These are phyloP conservation scores for Excalfactoria chinensis DNA, from an alignment of 2,113 vertebrate species.

Conservation along the genomic window DNA sequence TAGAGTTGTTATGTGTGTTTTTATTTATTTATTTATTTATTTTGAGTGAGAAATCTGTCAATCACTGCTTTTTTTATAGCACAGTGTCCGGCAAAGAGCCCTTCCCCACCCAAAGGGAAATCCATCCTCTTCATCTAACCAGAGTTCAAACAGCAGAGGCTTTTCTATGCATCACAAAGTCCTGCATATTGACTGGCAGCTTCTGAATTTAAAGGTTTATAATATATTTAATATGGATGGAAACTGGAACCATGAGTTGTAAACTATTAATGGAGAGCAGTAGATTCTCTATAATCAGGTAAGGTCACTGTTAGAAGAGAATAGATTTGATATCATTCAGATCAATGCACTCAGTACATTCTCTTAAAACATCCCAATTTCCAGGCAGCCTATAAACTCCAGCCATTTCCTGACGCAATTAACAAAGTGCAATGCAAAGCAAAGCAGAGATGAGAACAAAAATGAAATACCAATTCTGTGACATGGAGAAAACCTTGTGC, in stretches of 20 bases:
- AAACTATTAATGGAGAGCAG: background rate
- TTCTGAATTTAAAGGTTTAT: slow-evolving; percentile 10
- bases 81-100: background rate
- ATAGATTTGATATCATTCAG: background rate
- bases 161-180: background rate
- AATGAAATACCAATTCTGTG: background rate
- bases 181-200: background rate
- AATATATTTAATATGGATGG: background rate
- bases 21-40: background rate
- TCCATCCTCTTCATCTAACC: background rate
- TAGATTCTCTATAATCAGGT: background rate
- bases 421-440: background rate
- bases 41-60: background rate
- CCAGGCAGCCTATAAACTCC: slow-evolving; percentile 26
- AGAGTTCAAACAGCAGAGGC: background rate
- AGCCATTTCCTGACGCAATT: slow-evolving; percentile 49
- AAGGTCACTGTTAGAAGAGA: background rate
- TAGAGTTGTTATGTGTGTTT: background rate
- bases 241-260: background rate
- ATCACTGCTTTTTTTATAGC: background rate
- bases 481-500: background rate
- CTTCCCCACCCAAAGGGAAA: background rate
- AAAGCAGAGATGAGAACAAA: slow-evolving; percentile 17
- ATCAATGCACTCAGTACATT: background rate
- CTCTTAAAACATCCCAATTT: slow-evolving; percentile 39